Percentiles rank a stretch among this genome's conserved stretches.
Evolutionary conservation across 1,140 invertebrate genomes (phyloP).

Genomic region (Elysia chlorotica): DNA sequence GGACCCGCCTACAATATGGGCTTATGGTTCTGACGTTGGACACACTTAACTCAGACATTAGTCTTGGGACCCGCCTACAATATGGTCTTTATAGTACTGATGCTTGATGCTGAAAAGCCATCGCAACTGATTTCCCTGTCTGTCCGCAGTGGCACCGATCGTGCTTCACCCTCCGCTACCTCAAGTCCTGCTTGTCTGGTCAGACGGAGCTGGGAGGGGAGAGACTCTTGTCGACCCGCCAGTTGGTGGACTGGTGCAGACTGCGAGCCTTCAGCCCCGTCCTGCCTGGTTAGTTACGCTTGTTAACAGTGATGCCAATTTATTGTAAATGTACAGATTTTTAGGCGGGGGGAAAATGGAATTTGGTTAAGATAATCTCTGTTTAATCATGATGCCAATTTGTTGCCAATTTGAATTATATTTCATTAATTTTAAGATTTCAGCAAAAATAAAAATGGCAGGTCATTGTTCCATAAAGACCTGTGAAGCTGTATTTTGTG

Average conservation of each 20-base stretch:
- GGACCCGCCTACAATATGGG: no score
- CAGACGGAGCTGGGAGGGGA: background rate
- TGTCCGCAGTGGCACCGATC: conserved; percentile 9
- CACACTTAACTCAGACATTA: no score
- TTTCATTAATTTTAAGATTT: no score
- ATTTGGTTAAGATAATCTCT: background rate
- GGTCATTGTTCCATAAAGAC: no score
- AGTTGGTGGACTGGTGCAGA: conserved; percentile 9
- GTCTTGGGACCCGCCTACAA: no score
- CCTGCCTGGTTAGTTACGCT: background rate
- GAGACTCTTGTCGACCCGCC: background rate
- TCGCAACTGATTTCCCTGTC: no score
- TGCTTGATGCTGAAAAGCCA: no score
- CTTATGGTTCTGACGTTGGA: no score
- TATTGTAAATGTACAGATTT: background rate
- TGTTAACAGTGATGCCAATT: background rate
- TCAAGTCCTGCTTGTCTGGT: background rate
- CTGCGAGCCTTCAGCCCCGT: conserved; percentile 4
- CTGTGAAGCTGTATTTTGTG: no score
- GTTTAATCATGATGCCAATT: background rate
- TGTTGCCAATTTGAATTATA: background rate
- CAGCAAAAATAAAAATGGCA: no score
- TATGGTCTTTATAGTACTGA: no score
- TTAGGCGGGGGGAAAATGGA: background rate
- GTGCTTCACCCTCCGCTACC: background rate